Conservation (phyloP, 1,140 invertebrate species). For the Eufriesea mexicana region DNA sequence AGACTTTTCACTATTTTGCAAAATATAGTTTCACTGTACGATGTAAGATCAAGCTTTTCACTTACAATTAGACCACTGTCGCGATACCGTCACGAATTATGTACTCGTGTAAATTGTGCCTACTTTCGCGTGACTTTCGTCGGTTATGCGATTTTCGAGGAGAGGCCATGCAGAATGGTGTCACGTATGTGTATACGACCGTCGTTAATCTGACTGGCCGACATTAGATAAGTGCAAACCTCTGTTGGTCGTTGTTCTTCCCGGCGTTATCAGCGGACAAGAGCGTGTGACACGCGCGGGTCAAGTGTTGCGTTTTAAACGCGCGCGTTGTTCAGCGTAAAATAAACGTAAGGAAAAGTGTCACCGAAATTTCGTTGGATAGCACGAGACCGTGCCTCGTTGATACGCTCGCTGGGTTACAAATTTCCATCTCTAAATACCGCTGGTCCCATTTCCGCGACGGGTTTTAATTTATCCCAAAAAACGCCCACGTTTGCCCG, state of each 20-base stretch:
- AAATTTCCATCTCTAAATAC: too few species aligned
- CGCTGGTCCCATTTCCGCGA: neutral
- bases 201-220: neutral
- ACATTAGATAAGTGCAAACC: conserved; percentile 8
- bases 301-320: neutral
- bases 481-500: neutral
- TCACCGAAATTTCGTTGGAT: neutral
- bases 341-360: neutral
- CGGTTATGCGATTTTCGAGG: neutral
- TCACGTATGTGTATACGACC: neutral
- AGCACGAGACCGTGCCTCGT: too few species aligned
- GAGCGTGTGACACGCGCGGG: neutral
- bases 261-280: neutral
- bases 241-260: neutral
- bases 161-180: neutral
- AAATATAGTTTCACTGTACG: too few species aligned
- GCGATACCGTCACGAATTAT: too few species aligned
- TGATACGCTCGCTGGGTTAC: too few species aligned
- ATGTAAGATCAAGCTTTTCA: too few species aligned
- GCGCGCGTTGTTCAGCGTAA: neutral
- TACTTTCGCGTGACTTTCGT: neutral
- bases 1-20: too few species aligned
- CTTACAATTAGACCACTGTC: too few species aligned
- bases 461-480: neutral
- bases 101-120: too few species aligned